Evolutionary conservation across 2,888 invertebrate species (phyloP), one percentile per base, ranked within the genome.

Genomic region (Rotaria magnacalcarata): DNA sequence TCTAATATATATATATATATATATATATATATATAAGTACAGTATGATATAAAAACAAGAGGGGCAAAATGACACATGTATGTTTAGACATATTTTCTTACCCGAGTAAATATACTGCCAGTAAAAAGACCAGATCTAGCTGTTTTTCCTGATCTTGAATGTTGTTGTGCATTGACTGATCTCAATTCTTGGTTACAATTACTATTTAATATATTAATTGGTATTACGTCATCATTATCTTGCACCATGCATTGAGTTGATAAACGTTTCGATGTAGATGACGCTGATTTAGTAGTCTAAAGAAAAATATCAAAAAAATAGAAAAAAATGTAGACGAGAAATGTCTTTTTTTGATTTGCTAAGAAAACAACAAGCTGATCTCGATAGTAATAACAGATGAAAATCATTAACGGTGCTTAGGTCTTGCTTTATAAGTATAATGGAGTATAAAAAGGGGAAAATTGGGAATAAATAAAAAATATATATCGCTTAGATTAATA

Each of bases 161-260:
- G 67, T 41, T 67, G 67, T 27, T 67, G 67, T 67, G 34, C 11
- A 34, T 67, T 34, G 14, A 5, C 2, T 80, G 80, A 47, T 47
- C 47, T 80, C 5, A 47, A 47, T 80, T 47, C 80, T 34, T 67
- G 67, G 47, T 47, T 80, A 47, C 47, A 43, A 47, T 43, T 80
- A 80, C 24, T 47, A 80, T n/a, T 67, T 14, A 27, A 7, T 8
- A n/a, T 24, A 67, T 47, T 80, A 3, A 21, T 43, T 1, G 14
- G 5, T 47, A 47, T 80, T 24, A 80, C 24, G 0, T 80, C 80
- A 47, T 80, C 80, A n/a, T 47, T 67, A 4, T 67, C 67, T 67
- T 16, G 16, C 34, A 67, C 47, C 80, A 80, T 80, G 14, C 47
- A 80, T 80, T 80, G 80, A 43, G 16, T 80, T 80, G 80, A 80